Evolutionary conservation across 1,140 invertebrate species (phyloP).

Genomic region (Halyomorpha halys): DNA sequence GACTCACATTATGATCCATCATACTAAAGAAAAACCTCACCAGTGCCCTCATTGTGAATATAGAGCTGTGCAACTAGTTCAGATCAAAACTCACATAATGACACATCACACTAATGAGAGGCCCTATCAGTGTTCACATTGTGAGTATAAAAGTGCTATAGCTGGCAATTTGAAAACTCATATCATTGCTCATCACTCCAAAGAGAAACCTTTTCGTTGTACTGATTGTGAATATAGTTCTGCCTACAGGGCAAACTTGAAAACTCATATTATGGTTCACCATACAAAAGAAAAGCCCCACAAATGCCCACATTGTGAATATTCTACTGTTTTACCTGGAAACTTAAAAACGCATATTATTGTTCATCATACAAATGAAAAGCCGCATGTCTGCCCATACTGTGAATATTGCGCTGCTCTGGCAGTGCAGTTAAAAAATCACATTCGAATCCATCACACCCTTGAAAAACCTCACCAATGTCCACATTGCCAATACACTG

Average conservation of each 20-base stretch:
- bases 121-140: neutral
- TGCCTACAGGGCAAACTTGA: conserved; percentile 7
- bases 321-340: neutral
- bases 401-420: conserved; percentile 2
- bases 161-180: conserved; percentile 9
- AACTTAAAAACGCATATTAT: conserved; percentile 16
- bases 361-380: conserved; percentile 4
- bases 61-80: neutral
- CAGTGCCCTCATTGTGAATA: conserved; percentile 4
- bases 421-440: neutral
- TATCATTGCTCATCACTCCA: neutral
- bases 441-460: neutral
- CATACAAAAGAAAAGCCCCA: conserved; percentile 14
- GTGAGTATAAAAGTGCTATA: conserved; percentile 1
- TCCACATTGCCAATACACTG: neutral
- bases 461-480: conserved; percentile 1
- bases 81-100: conserved; percentile 11
- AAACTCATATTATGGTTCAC: conserved; percentile 16
- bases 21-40: conserved; percentile 2
- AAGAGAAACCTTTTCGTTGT: conserved; percentile 6
- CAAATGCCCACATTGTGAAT: conserved; percentile 16
- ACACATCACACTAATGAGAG: neutral
- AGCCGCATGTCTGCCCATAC: neutral
- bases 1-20: neutral
- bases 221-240: neutral